Evolutionary conservation across 1,140 invertebrate genomes (phyloP).

Genomic region (Laupala kohalensis): DNA sequence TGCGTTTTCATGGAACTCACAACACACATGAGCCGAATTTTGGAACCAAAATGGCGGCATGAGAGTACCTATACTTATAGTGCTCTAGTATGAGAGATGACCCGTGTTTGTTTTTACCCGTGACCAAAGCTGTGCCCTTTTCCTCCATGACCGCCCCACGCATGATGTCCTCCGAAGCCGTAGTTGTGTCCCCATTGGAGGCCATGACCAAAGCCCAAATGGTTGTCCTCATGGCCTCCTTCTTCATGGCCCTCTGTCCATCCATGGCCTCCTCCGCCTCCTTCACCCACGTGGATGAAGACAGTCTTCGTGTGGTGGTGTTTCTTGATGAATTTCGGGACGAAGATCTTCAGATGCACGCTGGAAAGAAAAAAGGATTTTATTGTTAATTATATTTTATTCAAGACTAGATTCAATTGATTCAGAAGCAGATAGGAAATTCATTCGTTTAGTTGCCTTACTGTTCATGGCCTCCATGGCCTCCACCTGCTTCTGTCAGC

Average conservation of each 20-base stretch:
- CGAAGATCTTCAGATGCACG: constrained; percentile 37
- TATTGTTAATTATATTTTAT: too few relatives aligned
- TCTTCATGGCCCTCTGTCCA: not conserved
- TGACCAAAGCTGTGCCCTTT: not conserved
- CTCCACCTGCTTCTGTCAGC: not conserved
- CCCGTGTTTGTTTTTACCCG: too few relatives aligned
- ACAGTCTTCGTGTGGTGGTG: constrained; percentile 40
- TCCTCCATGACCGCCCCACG: too few relatives aligned
- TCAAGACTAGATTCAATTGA: too few relatives aligned
- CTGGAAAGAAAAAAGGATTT: constrained; percentile 26
- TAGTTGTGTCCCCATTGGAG: not conserved
- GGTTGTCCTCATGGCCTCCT: not conserved
- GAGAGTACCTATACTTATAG: too few relatives aligned
- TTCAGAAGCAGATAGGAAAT: too few relatives aligned
- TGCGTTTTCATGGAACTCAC: too few relatives aligned
- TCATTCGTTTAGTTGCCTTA: not conserved
- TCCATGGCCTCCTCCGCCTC: not conserved
- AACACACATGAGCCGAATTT: too few relatives aligned
- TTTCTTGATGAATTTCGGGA: constrained; percentile 41
- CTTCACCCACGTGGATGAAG: constrained; percentile 33
- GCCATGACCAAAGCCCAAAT: not conserved
- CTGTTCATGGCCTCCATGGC: not conserved
- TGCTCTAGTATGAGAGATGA: too few relatives aligned
- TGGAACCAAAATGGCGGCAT: too few relatives aligned
- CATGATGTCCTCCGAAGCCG: not conserved